Evolutionary conservation across 2,113 vertebrate species (phyloP).

Genomic region (Sapajus apella): DNA sequence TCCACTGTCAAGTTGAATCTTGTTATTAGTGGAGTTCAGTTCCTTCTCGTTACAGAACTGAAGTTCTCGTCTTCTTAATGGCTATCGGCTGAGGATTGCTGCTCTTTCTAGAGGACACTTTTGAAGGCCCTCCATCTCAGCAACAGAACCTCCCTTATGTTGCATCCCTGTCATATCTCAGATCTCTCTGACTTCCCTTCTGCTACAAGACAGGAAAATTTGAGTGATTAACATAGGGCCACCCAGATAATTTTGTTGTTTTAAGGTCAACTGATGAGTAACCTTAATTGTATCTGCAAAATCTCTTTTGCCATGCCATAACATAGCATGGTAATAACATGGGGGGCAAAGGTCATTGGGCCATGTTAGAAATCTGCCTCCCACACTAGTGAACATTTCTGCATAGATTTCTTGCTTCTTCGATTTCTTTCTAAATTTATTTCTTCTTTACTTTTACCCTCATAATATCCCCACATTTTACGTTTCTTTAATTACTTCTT

Average conservation of each 20-base stretch:
- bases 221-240: neutral
- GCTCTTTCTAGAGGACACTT: neutral
- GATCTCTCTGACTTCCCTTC: neutral
- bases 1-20: neutral
- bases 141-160: neutral
- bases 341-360: neutral
- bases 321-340: neutral
- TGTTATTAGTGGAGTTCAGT: neutral
- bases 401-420: neutral
- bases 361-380: neutral
- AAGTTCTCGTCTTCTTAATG: neutral
- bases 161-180: neutral
- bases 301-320: neutral
- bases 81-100: neutral
- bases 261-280: neutral
- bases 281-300: neutral
- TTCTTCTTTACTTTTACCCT: neutral
- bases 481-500: neutral
- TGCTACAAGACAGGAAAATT: neutral
- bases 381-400: neutral
- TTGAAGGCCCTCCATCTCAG: neutral
- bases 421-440: too few species aligned
- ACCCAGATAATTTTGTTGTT: neutral
- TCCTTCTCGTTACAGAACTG: neutral
- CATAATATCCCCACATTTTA: neutral